These are phyloP conservation scores for Porites lutea DNA, from an alignment of 64 coral and sea anemone genomes.

Conservation along the genomic window DNA sequence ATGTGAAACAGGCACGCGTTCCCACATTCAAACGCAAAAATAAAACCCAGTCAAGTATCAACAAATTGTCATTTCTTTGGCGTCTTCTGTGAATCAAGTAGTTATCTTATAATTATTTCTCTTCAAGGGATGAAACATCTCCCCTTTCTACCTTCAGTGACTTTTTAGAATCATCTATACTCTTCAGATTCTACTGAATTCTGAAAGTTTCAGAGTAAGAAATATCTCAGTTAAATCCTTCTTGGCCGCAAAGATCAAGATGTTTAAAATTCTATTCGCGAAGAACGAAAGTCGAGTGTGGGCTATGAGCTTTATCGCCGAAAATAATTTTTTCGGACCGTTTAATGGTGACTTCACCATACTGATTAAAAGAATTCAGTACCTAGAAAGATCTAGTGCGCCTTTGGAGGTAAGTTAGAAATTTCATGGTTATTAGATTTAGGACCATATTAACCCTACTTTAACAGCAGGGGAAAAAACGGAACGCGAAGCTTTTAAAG, in stretches of 20 bases:
- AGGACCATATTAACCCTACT: background rate
- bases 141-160: background rate
- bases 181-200: background rate
- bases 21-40: conserved; percentile 58
- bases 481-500: background rate
- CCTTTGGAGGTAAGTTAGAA: conserved; percentile 20
- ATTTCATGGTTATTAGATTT: background rate
- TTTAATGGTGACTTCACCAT: conserved; percentile 23
- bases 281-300: conserved; percentile 45
- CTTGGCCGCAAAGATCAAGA: background rate
- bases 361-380: conserved; percentile 22
- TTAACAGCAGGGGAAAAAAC: background rate
- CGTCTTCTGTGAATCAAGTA: background rate
- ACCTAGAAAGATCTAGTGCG: background rate
- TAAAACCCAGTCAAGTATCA: conserved; percentile 53
- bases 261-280: conserved; percentile 39
- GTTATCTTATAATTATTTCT: background rate
- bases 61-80: conserved; percentile 7
- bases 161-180: background rate
- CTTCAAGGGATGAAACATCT: background rate
- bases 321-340: conserved; percentile 68
- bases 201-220: too few relatives aligned
- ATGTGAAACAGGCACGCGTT: conserved; percentile 46
- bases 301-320: background rate
- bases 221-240: background rate